phyloP scores from a whole-genome alignment of 2,113 vertebrate genomes.

The Brienomyrus longianalis region DNA sequence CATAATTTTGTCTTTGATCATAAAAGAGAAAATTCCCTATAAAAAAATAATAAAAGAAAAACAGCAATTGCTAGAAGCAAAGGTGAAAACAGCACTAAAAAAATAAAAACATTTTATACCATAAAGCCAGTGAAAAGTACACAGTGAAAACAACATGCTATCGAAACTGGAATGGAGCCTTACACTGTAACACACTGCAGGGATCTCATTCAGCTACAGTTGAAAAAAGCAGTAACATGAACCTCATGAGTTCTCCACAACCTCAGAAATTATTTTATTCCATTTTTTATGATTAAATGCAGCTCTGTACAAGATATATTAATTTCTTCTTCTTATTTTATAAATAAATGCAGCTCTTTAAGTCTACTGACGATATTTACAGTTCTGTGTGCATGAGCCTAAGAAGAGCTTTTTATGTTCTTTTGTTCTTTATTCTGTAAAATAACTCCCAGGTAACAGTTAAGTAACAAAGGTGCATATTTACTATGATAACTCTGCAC shows the following conservation, averaged over 20 bases:
- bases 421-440: constrained; percentile 14
- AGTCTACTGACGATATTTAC: constrained; percentile 51
- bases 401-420: constrained; percentile 10
- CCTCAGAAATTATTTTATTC: constrained; percentile 11
- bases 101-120: not conserved
- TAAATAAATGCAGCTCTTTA: constrained; percentile 68
- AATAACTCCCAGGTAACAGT: constrained; percentile 14
- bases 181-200: constrained; percentile 46
- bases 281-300: constrained; percentile 47
- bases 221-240: constrained; percentile 57
- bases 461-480: constrained; percentile 17
- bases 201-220: constrained; percentile 55
- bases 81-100: not conserved
- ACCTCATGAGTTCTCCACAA: constrained; percentile 29
- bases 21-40: not conserved
- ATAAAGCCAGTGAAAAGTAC: constrained; percentile 2
- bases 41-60: not conserved
- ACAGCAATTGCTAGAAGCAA: not conserved
- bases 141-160: constrained; percentile 23
- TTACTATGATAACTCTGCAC: not conserved
- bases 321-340: constrained; percentile 60
- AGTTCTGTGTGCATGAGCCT: constrained; percentile 32
- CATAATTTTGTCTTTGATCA: not conserved
- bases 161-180: constrained; percentile 19
- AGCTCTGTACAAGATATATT: constrained; percentile 68